Base-by-base conservation (phyloP, 2,113 vertebrate species). In the Propithecus coquereli region DNA sequence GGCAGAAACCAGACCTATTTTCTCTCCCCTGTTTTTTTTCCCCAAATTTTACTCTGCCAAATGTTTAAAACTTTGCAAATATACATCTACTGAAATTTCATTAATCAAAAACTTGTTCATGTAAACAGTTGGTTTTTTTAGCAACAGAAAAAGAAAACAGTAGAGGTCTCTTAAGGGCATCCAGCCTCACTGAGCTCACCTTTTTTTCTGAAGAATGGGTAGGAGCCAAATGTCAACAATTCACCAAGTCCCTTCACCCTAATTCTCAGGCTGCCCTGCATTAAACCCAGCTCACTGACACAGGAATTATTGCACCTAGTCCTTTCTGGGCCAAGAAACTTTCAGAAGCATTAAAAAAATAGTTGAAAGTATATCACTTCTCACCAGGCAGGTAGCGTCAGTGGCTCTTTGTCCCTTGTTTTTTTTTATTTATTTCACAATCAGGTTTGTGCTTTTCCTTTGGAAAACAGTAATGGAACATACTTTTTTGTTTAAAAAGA, bases 371-470 rank as follows among this genome's bases (percentile, higher is more conserved):
- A 43, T 22, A 20, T 74, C 47, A 77, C 86, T 90, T 80, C 74
- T 94, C 70, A 34, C 94, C 94, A 86, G 80, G 80, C 80, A 32
- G 90, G 57, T 92, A 57, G 79, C 57, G 71, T 76, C 73, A 45
- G 22, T 66, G 85, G 87, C 88, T 65, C 94, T 97, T 95, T 94
- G 94, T 97, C 91, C 95, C 95, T 90, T 94, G 50, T 13, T 14
- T 86, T 96, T 91, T 95, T 97, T 97, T 88, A 97, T 98, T 98
- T 98, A 98, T 98, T 98, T 96, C 93, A 87, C 96, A 96, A 98
- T 97, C 94, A 97, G 94, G 94, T 98, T 77, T 92, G 57, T 96
- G 96, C 80, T 91, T 95, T 95, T 74, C 83, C 82, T 77, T 92
- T 43, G 52, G 27, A 86, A 84, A 95, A 70, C 83, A 80, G 65